Evolutionary conservation across 2,797 vertebrate species (phyloP), one percentile per base, ranked within the genome.

Genomic region (Pampus argenteus): DNA sequence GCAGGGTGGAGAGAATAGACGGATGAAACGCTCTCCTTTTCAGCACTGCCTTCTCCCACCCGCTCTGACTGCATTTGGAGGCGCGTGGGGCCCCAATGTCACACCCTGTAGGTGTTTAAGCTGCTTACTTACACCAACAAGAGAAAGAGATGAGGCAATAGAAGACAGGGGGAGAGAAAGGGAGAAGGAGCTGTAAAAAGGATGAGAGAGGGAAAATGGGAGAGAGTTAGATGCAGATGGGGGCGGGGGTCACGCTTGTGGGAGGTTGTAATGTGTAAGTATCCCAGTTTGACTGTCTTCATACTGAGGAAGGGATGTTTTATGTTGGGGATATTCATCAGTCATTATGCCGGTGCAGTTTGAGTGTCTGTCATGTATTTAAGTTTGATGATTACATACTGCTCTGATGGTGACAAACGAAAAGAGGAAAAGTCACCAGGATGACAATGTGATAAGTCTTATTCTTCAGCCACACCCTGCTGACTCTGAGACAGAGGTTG

Each of bases 71-170:
- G 87, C 88, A 83, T 91, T 88, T 58, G 72, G 89, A 90, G 89
- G 91, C 84, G 90, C 89, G 87, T 79, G 88, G 89, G 91, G 86
- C 85, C 80, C 76, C 84, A 50, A 92, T 94, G 92, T 94, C 93
- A 93, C 91, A 91, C 86, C 88, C 90, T 91, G 94, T 94, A 94
- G 93, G 94, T 93, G 93, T 94, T 91, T 94, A 94, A 95, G 93
- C 92, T 86, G 93, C 93, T 94, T 95, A 93, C 90, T 92, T 88
- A 90, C 90, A 92, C 85, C 79, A 74, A 76, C 86, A 83, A 90
- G 84, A 90, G 78, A 85, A 85, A 82, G 74, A 86, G 87, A 90
- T 90, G 89, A 93, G 88, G 87, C 86, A 91, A 88, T 67, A 79
- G 66, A 81, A 88, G 84, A 83, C 83, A 78, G 79, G 63, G 76